A percentile compares a stretch with the other conserved stretches of the same genome.
Evolutionary conservation across 2,888 invertebrate genomes (phyloP).

Genomic region (Tenthredo notha): DNA sequence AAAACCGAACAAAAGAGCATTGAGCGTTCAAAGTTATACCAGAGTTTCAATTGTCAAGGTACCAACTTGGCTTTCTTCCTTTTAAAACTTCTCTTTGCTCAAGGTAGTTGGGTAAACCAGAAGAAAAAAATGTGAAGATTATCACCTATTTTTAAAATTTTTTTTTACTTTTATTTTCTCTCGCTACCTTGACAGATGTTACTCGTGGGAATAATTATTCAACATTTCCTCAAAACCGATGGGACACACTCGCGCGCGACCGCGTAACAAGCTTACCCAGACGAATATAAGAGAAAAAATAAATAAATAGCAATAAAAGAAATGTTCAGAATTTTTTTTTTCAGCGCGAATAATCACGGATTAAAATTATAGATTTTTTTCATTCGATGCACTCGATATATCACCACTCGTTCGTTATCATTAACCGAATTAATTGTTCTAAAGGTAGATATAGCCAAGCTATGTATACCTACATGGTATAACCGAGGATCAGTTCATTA

Average conservation of each 20-base stretch:
- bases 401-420: neutral
- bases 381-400: neutral
- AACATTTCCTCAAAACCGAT: neutral
- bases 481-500: neutral
- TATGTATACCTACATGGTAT: neutral
- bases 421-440: neutral
- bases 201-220: constrained; percentile 20
- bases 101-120: neutral
- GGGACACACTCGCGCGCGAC: too few species aligned
- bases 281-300: neutral
- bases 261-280: neutral
- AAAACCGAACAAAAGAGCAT: neutral
- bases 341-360: neutral
- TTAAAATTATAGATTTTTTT: neutral
- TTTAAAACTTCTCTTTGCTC: neutral
- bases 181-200: constrained; percentile 31
- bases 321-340: neutral
- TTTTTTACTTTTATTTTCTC: too few species aligned
- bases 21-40: constrained; percentile 5
- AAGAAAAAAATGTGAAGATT: constrained; percentile 22
- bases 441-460: neutral
- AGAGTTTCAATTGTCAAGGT: constrained; percentile 33
- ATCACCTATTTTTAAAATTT: constrained; percentile 1
- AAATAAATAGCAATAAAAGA: neutral
- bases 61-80: constrained; percentile 11